Evolutionary conservation across 2,797 vertebrate genomes (phyloP).

Genomic region (Nannoperca australis): DNA sequence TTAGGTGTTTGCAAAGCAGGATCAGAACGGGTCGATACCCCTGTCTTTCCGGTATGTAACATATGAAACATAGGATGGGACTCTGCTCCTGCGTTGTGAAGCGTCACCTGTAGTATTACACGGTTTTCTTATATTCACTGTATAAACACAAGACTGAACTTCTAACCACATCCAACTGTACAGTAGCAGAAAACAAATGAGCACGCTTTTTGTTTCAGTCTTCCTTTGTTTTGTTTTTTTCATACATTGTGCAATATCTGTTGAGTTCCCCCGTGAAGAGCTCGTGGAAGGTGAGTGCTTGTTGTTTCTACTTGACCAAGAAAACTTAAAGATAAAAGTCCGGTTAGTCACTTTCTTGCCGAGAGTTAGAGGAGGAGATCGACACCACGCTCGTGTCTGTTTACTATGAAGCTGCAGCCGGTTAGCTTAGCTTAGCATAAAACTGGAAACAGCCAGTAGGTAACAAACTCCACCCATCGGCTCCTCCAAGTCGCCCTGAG

Average conservation of each 20-base stretch:
- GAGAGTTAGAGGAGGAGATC: not conserved
- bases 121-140: conserved; percentile 71
- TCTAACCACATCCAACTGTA: conserved; percentile 66
- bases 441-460: not conserved
- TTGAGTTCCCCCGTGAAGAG: too few species aligned
- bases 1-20: conserved; percentile 48
- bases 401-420: not conserved
- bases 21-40: conserved; percentile 11
- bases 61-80: conserved; percentile 4
- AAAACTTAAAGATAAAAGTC: conserved; percentile 23
- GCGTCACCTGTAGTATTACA: conserved; percentile 56
- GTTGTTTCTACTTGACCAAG: not conserved
- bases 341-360: not conserved
- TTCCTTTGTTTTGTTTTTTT: conserved; percentile 45
- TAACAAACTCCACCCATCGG: not conserved
- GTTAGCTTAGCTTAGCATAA: conserved; percentile 9
- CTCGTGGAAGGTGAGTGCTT: conserved; percentile 11
- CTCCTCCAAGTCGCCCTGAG: not conserved
- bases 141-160: conserved; percentile 75
- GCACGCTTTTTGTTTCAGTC: conserved; percentile 36
- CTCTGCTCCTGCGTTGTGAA: conserved; percentile 47
- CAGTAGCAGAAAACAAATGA: conserved; percentile 54
- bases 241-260: conserved; percentile 74
- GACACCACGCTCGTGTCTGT: not conserved
- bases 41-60: not conserved